phyloP scores from a whole-genome alignment of 1,140 invertebrate genomes.

The Vollenhovia emeryi region DNA sequence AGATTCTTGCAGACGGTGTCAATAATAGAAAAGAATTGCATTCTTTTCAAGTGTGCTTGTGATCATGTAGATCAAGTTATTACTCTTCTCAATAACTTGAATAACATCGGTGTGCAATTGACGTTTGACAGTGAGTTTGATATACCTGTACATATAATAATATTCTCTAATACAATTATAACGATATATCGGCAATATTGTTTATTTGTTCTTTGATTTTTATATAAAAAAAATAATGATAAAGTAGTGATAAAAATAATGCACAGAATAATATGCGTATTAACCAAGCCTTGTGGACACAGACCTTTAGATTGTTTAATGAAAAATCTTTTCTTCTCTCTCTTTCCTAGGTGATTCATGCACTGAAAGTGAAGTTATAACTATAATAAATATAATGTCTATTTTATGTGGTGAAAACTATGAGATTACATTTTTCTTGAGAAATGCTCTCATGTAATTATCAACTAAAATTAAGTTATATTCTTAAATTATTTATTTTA shows the following conservation, averaged over 20 bases:
- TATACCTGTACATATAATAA: neutral
- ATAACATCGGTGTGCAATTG: neutral
- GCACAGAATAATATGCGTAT: too few relatives aligned
- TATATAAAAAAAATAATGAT: neutral
- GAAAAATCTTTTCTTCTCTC: neutral
- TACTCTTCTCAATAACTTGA: neutral
- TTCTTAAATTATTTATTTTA: neutral
- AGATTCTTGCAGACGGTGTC: neutral
- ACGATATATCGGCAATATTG: neutral
- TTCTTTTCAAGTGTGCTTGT: constrained; percentile 7
- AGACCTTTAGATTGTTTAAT: neutral
- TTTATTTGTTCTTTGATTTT: neutral
- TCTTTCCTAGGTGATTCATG: neutral
- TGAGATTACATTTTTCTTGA: neutral
- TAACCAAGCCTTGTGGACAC: too few relatives aligned
- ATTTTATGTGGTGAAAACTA: neutral
- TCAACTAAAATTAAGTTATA: neutral
- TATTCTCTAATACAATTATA: neutral
- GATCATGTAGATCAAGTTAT: constrained; percentile 4
- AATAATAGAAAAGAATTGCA: constrained; percentile 16
- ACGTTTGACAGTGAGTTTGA: neutral
- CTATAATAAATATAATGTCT: neutral
- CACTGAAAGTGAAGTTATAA: neutral
- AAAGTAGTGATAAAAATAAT: too few relatives aligned
- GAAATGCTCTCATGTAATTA: neutral